Evolutionary conservation across 2,113 vertebrate genomes (phyloP).

Genomic region (Callaeas wilsoni): DNA sequence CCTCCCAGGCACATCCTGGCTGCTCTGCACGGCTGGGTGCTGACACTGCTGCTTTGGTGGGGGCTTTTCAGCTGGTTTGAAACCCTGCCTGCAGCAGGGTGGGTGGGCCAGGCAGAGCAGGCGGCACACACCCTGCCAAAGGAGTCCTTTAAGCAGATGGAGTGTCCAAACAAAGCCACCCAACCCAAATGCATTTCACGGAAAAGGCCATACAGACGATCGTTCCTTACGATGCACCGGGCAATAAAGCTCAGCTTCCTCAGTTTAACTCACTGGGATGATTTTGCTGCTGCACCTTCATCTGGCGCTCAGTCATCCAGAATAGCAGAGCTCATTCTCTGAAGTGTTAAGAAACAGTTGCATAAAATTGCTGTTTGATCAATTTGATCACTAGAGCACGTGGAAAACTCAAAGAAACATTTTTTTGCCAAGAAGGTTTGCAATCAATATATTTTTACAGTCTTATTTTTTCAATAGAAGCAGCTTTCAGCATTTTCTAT

Average conservation of each 20-base stretch:
- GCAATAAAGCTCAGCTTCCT: neutral
- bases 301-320: neutral
- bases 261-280: neutral
- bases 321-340: neutral
- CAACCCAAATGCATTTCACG: neutral
- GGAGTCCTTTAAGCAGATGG: neutral
- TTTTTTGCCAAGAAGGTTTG: neutral
- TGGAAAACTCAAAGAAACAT: neutral
- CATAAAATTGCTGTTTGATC: neutral
- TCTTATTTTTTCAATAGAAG: neutral
- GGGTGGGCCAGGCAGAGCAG: neutral
- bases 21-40: neutral
- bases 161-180: neutral
- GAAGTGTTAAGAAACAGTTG: neutral
- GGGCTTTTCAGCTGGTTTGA: neutral
- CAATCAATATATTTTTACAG: neutral
- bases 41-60: accelerated
- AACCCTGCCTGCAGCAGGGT: neutral
- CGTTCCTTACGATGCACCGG: accelerated
- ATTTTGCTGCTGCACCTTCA: neutral
- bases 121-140: neutral
- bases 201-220: neutral
- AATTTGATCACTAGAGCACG: neutral
- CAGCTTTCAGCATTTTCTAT: neutral
- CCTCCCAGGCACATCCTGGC: neutral